Base-by-base conservation (phyloP, 2,888 invertebrate species). In the Willowsia nigromaculata region DNA sequence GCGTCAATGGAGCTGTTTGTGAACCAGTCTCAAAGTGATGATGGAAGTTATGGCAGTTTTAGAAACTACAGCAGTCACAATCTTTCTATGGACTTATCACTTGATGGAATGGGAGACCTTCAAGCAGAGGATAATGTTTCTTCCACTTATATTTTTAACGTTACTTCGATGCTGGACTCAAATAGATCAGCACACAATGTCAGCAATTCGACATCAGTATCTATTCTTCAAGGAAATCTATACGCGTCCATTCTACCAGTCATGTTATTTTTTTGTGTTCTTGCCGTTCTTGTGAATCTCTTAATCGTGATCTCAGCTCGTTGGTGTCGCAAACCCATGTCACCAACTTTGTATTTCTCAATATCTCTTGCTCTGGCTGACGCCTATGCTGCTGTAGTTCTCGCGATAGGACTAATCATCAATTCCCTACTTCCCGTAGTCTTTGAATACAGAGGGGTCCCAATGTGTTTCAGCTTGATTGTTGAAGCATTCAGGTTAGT, bases 311-410 rank as follows among this genome's bases (percentile, higher is more conserved):
- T 94, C 25, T 94, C 95, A 90, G 94, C 95, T 0, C 94, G 94
- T 71, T 95, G 95, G 95, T 95, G 95, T 50, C 93, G 95, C 59
- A 94, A 95, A 76, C 95, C 95, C 0, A 93, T 95, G 91, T 94
- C 95, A 0, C 95, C 95, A 7, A 95, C 95, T 1, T 93, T 95
- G n/a, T 94, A 95, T 92, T 95, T 96, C 85, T 95, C 95, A 91
- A 93, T 95, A 22, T 95, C 95, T 91, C 93, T 96, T 71, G 95
- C 95, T 3, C 95, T 94, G 0, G 95, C 95, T 0, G 95, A 96
- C 93, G 95, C 95, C 0, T 94, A 94, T 91, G 95, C 95, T 9
- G 95, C 95, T 2, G 93, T 94, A 30, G 93, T 95, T 59, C 93
- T 95, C 56, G 95, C 95, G 0, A 91, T 94, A 0, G 95, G 95